Evolutionary conservation across 1,140 invertebrate genomes (phyloP).

Genomic region (Radopholus similis): DNA sequence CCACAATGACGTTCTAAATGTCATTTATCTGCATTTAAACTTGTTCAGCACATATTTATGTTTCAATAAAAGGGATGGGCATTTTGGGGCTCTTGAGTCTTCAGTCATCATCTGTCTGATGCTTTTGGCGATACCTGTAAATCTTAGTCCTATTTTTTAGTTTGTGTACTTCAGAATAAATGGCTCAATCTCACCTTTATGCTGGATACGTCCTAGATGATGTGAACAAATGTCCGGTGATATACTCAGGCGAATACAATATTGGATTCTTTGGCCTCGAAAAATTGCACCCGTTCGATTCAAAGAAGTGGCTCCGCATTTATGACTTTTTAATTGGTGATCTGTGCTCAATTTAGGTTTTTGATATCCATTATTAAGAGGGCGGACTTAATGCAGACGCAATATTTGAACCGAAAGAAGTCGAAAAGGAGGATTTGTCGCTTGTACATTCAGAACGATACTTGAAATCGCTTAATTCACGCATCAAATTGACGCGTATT

Average conservation of each 20-base stretch:
- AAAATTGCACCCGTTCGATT: conserved; percentile 81
- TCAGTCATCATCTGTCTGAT: not conserved
- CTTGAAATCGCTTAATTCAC: conserved; percentile 66
- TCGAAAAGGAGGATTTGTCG: conserved; percentile 69
- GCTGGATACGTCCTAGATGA: not conserved
- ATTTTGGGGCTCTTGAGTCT: not conserved
- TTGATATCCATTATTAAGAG: conserved; percentile 51
- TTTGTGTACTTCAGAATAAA: no score
- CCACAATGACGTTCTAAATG: no score
- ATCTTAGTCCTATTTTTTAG: no score
- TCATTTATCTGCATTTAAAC: no score
- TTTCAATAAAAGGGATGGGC: no score
- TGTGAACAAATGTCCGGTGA: conserved; percentile 72
- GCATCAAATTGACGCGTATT: conserved; percentile 68
- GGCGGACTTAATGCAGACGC: conserved; percentile 59
- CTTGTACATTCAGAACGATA: conserved; percentile 73
- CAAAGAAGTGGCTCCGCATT: conserved; percentile 77
- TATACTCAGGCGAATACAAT: conserved; percentile 75
- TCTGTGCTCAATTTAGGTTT: not conserved
- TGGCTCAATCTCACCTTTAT: not conserved
- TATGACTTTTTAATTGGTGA: conserved; percentile 66
- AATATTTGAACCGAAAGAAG: conserved; percentile 68
- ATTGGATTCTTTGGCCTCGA: conserved; percentile 76
- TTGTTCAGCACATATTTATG: no score
- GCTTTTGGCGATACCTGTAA: no score